A percentile compares a stretch with the other conserved stretches of the same genome.
phyloP scores from a whole-genome alignment of 2,888 invertebrate genomes.

The Folsomia candida region DNA sequence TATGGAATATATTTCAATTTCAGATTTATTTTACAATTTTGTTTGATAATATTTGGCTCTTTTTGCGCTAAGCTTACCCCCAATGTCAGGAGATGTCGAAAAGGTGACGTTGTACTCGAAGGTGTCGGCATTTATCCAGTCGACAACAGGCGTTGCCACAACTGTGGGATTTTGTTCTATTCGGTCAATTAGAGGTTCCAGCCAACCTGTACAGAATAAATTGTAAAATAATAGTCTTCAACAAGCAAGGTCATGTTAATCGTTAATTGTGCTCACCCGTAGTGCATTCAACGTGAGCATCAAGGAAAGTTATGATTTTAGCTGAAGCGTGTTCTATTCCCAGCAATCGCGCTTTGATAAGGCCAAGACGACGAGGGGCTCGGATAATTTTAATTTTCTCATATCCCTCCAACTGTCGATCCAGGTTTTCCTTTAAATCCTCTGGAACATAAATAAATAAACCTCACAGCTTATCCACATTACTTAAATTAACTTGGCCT shows the following conservation, averaged over 20 bases:
- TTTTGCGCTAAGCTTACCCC: no score
- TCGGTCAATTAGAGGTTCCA: slow-evolving; percentile 20
- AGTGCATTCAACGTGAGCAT: slow-evolving; percentile 97
- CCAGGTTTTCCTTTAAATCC: slow-evolving; percentile 64
- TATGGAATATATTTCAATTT: slow-evolving; percentile 9
- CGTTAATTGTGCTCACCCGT: slow-evolving; percentile 4
- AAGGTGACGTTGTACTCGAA: slow-evolving; percentile 11
- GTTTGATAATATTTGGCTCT: neutral
- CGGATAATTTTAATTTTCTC: slow-evolving; percentile 91
- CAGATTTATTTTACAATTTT: neutral
- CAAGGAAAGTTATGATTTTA: slow-evolving; percentile 88
- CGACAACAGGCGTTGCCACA: slow-evolving; percentile 20
- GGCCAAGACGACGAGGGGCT: slow-evolving; percentile 84
- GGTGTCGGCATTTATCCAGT: slow-evolving; percentile 19
- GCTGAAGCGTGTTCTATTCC: slow-evolving; percentile 84
- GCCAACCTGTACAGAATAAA: slow-evolving; percentile 11
- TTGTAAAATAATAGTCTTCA: neutral
- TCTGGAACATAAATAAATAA: slow-evolving; percentile 10
- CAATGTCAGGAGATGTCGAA: slow-evolving; percentile 16
- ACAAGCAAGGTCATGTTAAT: neutral
- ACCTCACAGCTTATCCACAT: neutral
- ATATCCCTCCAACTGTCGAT: slow-evolving; percentile 84
- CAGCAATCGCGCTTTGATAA: slow-evolving; percentile 86
- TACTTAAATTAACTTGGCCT: neutral
- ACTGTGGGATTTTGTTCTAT: slow-evolving; percentile 15